Conservation (phyloP, 2,888 invertebrate species). For the Hedychridium roseum region DNA sequence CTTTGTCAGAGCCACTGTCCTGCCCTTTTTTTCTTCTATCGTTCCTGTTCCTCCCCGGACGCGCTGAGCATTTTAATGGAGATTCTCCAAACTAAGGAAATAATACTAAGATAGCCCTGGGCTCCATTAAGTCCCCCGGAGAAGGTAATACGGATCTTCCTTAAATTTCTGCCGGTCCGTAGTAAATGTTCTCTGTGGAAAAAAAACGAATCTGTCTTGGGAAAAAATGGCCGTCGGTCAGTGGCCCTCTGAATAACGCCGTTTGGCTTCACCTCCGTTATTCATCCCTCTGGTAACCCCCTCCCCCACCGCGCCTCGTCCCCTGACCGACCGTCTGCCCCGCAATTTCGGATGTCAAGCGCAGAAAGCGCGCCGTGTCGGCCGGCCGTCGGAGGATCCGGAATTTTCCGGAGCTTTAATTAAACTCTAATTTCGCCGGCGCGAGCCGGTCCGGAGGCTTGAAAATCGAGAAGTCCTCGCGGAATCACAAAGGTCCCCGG, state of each 20-base stretch:
- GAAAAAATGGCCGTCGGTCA: too few relatives aligned
- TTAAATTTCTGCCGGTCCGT: too few relatives aligned
- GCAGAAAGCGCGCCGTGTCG: conserved; percentile 33
- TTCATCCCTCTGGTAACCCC: conserved; percentile 11
- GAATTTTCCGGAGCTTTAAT: conserved; percentile 40
- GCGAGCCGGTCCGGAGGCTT: conserved; percentile 2
- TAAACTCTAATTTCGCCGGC: conserved; percentile 39
- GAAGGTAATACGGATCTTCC: too few relatives aligned
- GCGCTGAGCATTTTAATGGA: too few relatives aligned
- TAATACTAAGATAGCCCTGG: too few relatives aligned
- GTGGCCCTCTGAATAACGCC: too few relatives aligned
- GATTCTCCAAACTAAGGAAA: too few relatives aligned
- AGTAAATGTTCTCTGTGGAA: too few relatives aligned
- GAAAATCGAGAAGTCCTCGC: background rate
- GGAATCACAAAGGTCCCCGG: background rate
- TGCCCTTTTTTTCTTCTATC: conserved; percentile 16
- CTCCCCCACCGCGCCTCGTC: conserved; percentile 2
- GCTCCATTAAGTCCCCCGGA: too few relatives aligned
- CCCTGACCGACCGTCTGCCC: conserved; percentile 12
- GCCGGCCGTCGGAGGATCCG: conserved; percentile 19
- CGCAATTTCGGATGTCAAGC: conserved; percentile 39
- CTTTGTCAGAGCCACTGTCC: conserved; percentile 26
- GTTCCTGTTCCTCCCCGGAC: conserved; percentile 7
- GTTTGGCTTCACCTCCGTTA: background rate
- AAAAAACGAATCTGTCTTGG: too few relatives aligned